Evolutionary conservation across 2,888 invertebrate genomes (phyloP).

Genomic region (Maniola hyperantus): DNA sequence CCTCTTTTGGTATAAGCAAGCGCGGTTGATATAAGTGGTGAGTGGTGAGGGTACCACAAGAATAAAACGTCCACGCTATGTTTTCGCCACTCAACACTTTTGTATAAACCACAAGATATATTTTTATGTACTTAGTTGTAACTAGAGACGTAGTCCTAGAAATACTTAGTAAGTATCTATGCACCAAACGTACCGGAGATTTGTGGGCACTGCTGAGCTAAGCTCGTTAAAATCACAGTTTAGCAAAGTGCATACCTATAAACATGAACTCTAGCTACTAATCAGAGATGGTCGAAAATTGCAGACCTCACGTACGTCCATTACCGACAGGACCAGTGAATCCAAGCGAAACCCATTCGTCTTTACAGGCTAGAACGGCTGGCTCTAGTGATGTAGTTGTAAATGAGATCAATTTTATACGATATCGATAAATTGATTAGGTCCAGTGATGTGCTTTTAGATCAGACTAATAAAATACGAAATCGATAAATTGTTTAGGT

Average conservation of each 20-base stretch:
- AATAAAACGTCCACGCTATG: no score
- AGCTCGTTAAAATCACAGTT: neutral
- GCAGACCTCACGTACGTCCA: slow-evolving; percentile 31
- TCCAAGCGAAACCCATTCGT: slow-evolving; percentile 53
- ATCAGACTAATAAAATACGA: neutral
- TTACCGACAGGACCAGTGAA: slow-evolving; percentile 44
- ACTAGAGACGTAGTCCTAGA: no score
- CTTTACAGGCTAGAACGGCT: slow-evolving; percentile 31
- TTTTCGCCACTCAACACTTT: no score
- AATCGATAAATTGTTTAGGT: neutral
- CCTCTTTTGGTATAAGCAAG: no score
- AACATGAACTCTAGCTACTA: neutral
- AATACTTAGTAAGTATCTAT: no score
- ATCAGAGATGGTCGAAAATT: slow-evolving; percentile 14
- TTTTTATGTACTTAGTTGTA: no score
- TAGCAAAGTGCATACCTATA: neutral
- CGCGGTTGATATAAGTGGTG: no score
- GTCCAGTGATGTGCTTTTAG: neutral
- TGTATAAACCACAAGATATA: no score
- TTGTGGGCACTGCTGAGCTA: neutral
- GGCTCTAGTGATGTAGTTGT: neutral
- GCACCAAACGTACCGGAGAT: neutral
- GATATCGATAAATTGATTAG: neutral
- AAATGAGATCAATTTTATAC: neutral
- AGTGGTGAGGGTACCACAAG: no score